Percentiles rank a stretch among this genome's conserved stretches.
Conservation (phyloP, 2,113 vertebrate species). For the Pollachius pollachius region DNA sequence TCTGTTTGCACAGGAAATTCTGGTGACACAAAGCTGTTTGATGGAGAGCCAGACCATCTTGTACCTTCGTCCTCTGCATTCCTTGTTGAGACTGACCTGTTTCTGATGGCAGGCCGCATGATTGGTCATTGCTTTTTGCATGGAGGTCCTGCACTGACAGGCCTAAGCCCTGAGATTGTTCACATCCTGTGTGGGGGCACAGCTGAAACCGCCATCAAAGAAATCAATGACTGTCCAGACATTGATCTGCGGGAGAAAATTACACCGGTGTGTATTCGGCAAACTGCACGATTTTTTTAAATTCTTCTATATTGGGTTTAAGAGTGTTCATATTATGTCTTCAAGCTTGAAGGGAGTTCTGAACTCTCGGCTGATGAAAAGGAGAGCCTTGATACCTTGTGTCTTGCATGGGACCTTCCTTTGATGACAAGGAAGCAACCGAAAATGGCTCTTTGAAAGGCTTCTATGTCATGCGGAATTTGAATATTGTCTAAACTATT, state of each 20-base stretch:
- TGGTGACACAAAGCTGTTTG: conserved; percentile 8
- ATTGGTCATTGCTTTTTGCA: conserved; percentile 26
- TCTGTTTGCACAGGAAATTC: not conserved
- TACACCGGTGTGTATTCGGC: not conserved
- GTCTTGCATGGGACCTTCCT: too few relatives aligned
- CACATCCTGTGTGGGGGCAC: not conserved
- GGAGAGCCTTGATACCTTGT: too few relatives aligned
- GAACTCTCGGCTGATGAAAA: too few relatives aligned
- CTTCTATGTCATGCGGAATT: too few relatives aligned
- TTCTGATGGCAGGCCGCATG: conserved; percentile 28
- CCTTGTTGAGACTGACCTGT: conserved; percentile 25
- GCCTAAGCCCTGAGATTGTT: conserved; percentile 2
- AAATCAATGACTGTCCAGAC: not conserved
- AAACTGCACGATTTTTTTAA: too few relatives aligned
- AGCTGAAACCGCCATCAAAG: not conserved
- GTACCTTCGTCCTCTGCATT: conserved; percentile 10
- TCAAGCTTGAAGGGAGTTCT: too few relatives aligned
- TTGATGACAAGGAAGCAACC: too few relatives aligned
- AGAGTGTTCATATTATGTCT: too few relatives aligned
- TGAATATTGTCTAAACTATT: too few relatives aligned
- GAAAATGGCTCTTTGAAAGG: too few relatives aligned
- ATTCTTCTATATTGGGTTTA: too few relatives aligned
- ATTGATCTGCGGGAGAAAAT: not conserved
- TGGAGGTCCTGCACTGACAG: conserved; percentile 8
- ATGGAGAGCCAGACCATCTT: conserved; percentile 21